Evolutionary conservation across 2,113 vertebrate species (phyloP), one percentile per base, ranked within the genome.

Genomic region (Bubo scandiacus): DNA sequence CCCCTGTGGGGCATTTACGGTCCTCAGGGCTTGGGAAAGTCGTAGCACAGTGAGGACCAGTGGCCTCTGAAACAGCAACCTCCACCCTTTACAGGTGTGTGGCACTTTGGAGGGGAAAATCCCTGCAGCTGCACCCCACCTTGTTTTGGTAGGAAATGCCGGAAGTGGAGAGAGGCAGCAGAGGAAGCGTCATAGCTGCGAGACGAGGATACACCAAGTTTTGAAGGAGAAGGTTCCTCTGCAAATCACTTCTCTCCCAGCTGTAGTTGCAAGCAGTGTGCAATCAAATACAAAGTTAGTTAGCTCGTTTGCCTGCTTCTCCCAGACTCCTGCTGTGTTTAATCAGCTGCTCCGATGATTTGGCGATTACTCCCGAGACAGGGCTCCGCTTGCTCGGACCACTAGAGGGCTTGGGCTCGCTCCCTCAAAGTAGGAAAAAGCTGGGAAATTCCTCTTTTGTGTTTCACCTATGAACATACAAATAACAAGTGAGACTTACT

Each of bases 171-270:
- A 55, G 34, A 15, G 8, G 9, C 13, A 12, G 5, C 13, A 11
- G 26, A 26, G 18, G 21, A 52, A 19, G 34, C 0, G 0, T 2
- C 0, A 0, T 0, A 36, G 52, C 47, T 55, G 38, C 1, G 3
- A 5, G 45, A 5, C 0, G 2, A 26, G 18, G 30, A 40, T 15
- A 5, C 7, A 1, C 9, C 27, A 5, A 30, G 9, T 5, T 29
- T 42, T 15, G 55, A 22, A 70, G 67, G 11, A 55, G 47, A 26
- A 52, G 21, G 6, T 14, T 29, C 55, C n/a, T 63, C 57, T 43
- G 32, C 38, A 47, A 59, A 63, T 63, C 2, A 0, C 15, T 82
- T 51, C 32, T 51, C 4, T 26, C 18, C 12, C 30, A 54, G 34
- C 8, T 74, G 63, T 3, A 57, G 19, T 22, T 14, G 15, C 36